These are phyloP conservation scores for Ephialtes manifestator DNA, from an alignment of 2,888 invertebrate species.

Conservation along the genomic window DNA sequence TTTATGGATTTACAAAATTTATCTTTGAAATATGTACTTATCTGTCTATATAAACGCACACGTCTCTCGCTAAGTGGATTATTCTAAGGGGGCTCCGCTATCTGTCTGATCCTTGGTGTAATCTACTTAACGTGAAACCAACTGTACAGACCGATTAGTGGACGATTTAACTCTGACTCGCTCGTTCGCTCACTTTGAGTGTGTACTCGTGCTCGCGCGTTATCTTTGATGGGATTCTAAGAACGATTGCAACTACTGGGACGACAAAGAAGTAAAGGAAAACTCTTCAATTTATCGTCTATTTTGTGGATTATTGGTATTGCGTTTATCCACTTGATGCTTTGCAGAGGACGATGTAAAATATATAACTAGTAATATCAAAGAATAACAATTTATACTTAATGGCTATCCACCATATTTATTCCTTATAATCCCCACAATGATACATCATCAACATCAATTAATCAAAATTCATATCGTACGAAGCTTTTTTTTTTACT, in stretches of 20 bases:
- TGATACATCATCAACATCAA: background rate
- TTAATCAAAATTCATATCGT: background rate
- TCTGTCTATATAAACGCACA: background rate
- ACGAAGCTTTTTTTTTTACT: no score
- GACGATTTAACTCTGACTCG: slow-evolving; percentile 39
- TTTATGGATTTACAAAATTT: background rate
- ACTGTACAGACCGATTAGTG: slow-evolving; percentile 49
- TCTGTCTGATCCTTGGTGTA: slow-evolving; percentile 27
- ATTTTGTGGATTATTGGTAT: slow-evolving; percentile 12
- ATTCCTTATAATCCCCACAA: background rate
- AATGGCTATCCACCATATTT: background rate
- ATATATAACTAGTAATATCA: background rate
- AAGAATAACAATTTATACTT: background rate
- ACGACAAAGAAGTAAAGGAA: slow-evolving; percentile 11
- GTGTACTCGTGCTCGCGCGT: background rate
- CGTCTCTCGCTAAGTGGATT: slow-evolving; percentile 21
- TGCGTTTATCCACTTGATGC: slow-evolving; percentile 29
- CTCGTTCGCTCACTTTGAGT: slow-evolving; percentile 27
- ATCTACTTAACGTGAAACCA: slow-evolving; percentile 58
- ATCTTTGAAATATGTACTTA: slow-evolving; percentile 11
- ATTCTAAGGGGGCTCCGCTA: background rate
- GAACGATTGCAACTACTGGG: background rate
- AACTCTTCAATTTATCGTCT: slow-evolving; percentile 12
- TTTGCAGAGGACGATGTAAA: background rate
- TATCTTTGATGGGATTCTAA: slow-evolving; percentile 48